These are phyloP conservation scores for Fundulus diaphanus DNA, from an alignment of 2,797 vertebrate genomes.

Conservation along the genomic window DNA sequence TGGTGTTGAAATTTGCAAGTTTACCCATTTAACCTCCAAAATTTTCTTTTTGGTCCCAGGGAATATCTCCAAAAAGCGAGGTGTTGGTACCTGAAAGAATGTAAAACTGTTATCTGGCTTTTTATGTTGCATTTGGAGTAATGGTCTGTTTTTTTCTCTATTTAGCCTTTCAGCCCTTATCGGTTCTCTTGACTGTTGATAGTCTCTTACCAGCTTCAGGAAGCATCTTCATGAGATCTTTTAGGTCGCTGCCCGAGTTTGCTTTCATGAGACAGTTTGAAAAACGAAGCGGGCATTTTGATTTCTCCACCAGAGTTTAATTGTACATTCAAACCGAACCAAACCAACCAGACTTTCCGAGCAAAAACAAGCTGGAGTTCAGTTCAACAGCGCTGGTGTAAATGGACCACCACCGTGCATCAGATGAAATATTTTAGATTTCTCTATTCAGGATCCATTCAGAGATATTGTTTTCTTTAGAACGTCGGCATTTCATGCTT, in stretches of 20 bases:
- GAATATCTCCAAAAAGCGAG: too few species aligned
- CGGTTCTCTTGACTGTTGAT: background rate
- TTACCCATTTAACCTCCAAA: too few species aligned
- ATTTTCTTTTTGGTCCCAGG: background rate
- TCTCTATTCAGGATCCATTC: too few species aligned
- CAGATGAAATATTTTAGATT: too few species aligned
- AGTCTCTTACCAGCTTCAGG: background rate
- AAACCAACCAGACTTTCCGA: too few species aligned
- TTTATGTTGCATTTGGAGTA: background rate
- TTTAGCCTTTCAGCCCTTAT: background rate
- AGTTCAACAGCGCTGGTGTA: too few species aligned
- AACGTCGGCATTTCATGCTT: too few species aligned
- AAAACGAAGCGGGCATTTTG: background rate
- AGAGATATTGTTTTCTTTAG: too few species aligned
- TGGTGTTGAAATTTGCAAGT: background rate
- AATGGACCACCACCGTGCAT: too few species aligned
- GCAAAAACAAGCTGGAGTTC: too few species aligned
- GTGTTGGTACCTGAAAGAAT: background rate
- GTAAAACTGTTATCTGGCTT: background rate
- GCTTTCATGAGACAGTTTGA: background rate
- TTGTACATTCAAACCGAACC: too few species aligned
- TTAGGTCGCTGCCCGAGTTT: too few species aligned
- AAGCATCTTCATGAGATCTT: background rate
- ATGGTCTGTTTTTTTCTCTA: background rate
- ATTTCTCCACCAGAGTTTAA: background rate